Base-by-base conservation (phyloP, 2,797 vertebrate genomes). In the Coranthus polyacanthus region DNA sequence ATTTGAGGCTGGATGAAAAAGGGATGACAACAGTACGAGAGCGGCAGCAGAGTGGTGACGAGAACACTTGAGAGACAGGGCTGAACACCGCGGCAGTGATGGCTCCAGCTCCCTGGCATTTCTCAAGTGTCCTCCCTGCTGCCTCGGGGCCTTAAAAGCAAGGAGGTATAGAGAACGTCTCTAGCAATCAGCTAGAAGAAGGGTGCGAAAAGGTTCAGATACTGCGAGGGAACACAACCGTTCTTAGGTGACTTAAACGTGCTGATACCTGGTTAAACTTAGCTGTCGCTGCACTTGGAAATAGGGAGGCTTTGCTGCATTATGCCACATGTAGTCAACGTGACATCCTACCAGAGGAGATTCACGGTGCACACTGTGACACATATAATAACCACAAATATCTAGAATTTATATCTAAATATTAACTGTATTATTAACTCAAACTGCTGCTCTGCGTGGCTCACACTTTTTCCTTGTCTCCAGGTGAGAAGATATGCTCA, bases 21-120 rank as follows among this genome's bases (percentile, higher is more conserved):
- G n/a, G 10, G 6, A 66, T 38, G 60, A 42, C 20, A 59, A 64
- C 17, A 47, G 10, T 41, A 22, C 10, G 17, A 57, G 20, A 62
- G 24, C 6, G 3, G 39, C 44, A 54, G 45, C n/a, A 55, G 21
- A 52, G 58, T 36, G 39, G 24, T 57, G 60, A 47, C 22, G 50
- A 67, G 24, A 39, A 24, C 50, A 65, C 42, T 13, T 24, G 32
- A 61, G 41, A 69, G 67, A 58, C 38, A 26, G 26, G 18, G 22
- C 36, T 39, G 58, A 56, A 21, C 17, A 20, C 32, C 24, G 60
- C 37, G 20, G 43, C 22, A 51, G 21, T 34, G 47, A 46, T 11
- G 56, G 43, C 26, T 59, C 44, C 17, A 53, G 50, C 68, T 83
- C 46, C 3, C 18, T 72, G 73, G 60, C 59, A 73, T 79, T 77